A percentile compares a stretch with the other conserved stretches of the same genome.
phyloP scores from a whole-genome alignment of 2,113 vertebrate genomes.

The Pollimyrus isidori region DNA sequence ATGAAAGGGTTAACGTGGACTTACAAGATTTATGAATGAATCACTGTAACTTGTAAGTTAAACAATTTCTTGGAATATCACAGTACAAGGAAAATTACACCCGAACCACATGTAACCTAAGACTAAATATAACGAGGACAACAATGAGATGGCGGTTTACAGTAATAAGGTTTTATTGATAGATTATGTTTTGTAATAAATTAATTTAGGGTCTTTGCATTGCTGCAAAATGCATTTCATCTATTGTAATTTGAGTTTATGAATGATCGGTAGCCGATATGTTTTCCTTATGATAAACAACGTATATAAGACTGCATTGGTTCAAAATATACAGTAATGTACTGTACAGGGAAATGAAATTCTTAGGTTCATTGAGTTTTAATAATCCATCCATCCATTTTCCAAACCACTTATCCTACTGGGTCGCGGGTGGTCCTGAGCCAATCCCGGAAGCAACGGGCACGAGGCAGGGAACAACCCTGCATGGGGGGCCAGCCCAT shows the following conservation, averaged over 20 bases:
- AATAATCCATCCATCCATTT: too few relatives aligned
- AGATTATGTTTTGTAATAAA: not conserved
- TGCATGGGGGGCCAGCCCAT: too few relatives aligned
- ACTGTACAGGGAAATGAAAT: not conserved
- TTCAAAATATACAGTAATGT: not conserved
- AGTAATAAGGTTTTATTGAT: not conserved
- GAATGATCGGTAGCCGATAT: not conserved
- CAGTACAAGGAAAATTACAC: not conserved
- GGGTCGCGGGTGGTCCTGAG: too few relatives aligned
- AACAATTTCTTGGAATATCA: not conserved
- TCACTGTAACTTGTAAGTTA: not conserved
- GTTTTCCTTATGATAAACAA: not conserved
- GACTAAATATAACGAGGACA: not conserved
- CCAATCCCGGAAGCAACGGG: too few relatives aligned
- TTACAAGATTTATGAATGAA: not conserved
- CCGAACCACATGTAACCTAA: not conserved
- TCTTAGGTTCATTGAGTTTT: not conserved
- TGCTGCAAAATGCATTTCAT: not conserved
- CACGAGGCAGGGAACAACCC: too few relatives aligned
- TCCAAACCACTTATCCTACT: too few relatives aligned
- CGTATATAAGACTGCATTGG: not conserved
- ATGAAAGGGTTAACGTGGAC: not conserved
- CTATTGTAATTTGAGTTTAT: not conserved
- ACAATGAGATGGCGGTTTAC: not conserved
- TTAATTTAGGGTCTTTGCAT: not conserved